Evolutionary conservation across 2,888 invertebrate species (phyloP).

Genomic region (Metellina segmentata): DNA sequence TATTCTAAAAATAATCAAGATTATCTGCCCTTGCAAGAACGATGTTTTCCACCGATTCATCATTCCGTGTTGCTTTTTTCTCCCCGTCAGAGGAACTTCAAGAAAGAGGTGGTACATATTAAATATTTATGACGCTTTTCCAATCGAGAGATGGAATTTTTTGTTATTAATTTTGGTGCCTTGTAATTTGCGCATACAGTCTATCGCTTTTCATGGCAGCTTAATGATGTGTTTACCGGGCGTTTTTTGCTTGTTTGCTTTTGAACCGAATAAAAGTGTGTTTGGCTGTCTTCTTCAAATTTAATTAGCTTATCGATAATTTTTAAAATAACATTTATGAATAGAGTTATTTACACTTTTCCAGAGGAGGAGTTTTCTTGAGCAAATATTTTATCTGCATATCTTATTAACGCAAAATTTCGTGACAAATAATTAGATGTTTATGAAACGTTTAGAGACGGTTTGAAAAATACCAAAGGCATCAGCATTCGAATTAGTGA

Average conservation of each 20-base stretch:
- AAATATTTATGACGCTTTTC: background rate
- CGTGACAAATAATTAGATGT: background rate
- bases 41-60: conserved; percentile 13
- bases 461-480: too few species aligned
- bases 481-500: too few species aligned
- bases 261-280: background rate
- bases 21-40: conserved; percentile 9
- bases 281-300: conserved; percentile 4
- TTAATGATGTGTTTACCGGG: background rate
- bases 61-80: conserved; percentile 1
- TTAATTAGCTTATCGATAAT: background rate
- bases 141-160: background rate
- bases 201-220: background rate
- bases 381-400: background rate
- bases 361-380: background rate
- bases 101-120: background rate
- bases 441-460: too few species aligned
- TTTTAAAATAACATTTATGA: background rate
- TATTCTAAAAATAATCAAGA: conserved; percentile 30
- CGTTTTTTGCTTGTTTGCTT: background rate
- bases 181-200: background rate
- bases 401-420: background rate
- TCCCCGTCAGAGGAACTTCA: background rate
- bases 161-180: background rate
- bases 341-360: background rate